phyloP scores from a whole-genome alignment of 2,797 vertebrate genomes.

The Spheniscus humboldti region DNA sequence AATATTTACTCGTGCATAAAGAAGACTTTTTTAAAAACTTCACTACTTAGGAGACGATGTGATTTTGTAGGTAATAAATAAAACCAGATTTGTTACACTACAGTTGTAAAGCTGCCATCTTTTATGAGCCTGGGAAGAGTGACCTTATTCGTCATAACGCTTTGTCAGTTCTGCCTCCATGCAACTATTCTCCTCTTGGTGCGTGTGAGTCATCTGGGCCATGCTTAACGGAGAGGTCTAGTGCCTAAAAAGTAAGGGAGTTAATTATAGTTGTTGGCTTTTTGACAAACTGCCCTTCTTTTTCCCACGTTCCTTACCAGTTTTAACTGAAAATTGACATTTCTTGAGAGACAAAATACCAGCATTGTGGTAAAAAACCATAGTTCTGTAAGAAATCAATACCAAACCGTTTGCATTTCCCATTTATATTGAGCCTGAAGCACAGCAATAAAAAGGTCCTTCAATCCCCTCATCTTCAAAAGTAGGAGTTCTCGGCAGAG shows the following conservation, averaged over 20 bases:
- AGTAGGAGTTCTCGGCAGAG: not conserved
- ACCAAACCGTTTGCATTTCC: not conserved
- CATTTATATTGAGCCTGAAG: not conserved
- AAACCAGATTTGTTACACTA: not conserved
- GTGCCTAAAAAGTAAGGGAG: not conserved
- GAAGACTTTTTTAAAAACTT: not conserved
- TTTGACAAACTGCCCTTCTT: not conserved
- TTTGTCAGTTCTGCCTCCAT: not conserved
- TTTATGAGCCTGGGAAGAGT: conserved; percentile 16
- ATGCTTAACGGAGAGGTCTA: not conserved
- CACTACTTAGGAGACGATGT: not conserved
- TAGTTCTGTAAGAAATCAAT: not conserved
- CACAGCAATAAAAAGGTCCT: not conserved
- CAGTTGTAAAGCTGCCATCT: conserved; percentile 28
- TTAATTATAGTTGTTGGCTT: not conserved
- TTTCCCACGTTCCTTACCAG: not conserved
- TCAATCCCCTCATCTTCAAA: not conserved
- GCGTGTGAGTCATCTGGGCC: not conserved
- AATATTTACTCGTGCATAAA: conserved; percentile 17
- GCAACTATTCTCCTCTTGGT: not conserved
- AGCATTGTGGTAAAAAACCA: not conserved
- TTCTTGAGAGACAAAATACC: not conserved
- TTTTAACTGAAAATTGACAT: not conserved
- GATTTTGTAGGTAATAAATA: conserved; percentile 18
- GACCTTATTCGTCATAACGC: not conserved